Evolutionary conservation across 2,797 vertebrate species (phyloP).

Genomic region (Brotula barbata): DNA sequence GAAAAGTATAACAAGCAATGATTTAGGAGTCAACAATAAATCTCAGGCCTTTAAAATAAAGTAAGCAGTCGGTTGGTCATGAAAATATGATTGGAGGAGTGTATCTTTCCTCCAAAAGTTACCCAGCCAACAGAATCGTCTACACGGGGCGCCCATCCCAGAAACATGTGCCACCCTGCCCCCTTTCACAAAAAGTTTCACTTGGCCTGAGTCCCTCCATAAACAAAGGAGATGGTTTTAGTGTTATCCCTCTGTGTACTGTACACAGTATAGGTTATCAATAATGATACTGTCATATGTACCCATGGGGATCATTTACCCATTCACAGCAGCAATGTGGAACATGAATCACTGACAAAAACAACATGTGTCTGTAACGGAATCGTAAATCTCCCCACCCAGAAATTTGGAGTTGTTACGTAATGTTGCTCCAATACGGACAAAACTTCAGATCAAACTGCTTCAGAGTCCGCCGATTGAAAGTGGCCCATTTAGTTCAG

Average conservation of each 20-base stretch:
- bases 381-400: conserved; percentile 3
- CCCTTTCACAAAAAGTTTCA: conserved; percentile 43
- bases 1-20: too few species aligned
- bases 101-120: conserved; percentile 1
- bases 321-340: conserved; percentile 16
- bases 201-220: conserved; percentile 32
- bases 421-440: not conserved
- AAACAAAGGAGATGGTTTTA: conserved; percentile 43
- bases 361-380: conserved; percentile 14
- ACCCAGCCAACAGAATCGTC: not conserved
- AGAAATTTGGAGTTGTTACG: not conserved
- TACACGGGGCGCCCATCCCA: conserved; percentile 11
- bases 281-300: conserved; percentile 22
- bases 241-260: conserved; percentile 20
- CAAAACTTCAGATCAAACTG: not conserved
- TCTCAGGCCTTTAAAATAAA: not conserved
- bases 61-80: not conserved
- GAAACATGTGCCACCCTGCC: conserved; percentile 16
- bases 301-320: conserved; percentile 33
- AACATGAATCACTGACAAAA: conserved; percentile 21
- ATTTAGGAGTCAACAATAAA: not conserved
- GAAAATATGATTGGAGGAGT: not conserved
- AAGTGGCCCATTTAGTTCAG: not conserved
- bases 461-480: not conserved
- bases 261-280: conserved; percentile 16